Base-by-base conservation (phyloP, 2,113 vertebrate species). In the Prolemur simus region DNA sequence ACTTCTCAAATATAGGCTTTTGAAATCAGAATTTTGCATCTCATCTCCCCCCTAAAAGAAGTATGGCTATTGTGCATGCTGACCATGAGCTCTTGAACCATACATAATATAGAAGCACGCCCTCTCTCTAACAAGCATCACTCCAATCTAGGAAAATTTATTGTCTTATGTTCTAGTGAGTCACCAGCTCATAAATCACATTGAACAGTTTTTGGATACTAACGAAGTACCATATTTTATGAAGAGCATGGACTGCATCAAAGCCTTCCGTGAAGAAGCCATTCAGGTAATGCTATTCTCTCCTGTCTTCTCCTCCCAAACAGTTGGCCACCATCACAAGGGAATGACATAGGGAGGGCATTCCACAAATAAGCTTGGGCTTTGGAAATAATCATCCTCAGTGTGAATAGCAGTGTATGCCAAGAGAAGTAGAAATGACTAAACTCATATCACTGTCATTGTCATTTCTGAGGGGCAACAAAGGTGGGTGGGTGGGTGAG, bases 141-240 rank as follows among this genome's bases (percentile, higher is more conserved):
- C 88, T 96, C 25, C 92, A 25, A 56, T 8, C 4, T 15, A 71
- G 42, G 64, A 93, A 94, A 87, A 56, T 87, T 20, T 87, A 49
- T 66, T 74, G 94, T 73, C 93, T 98, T 98, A 97, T 98, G 86
- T 98, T 98, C 81, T 97, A 99, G 99, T 98, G 66, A 99, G 99
- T 98, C 98, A 98, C 97, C 99, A 99, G 96, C 98, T 99, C 98
- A 99, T 98, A 98, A 98, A 96, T 80, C 99, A 98, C 95, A 99
- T 99, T 71, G 98, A 99, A 95, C 99, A 99, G 98, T 99, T 99
- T 98, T 98, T 99, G 98, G 98, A 99, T 98, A 99, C 99, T 92
- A 99, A 99, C 84, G 99, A 98, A 95, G 98, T 96, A 0, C 98
- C 98, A 3, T 99, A 99, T 98, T 99, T 99, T 98, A 99, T 99